Evolutionary conservation across 2,888 invertebrate species (phyloP).

Genomic region (Steromphala cineraria): DNA sequence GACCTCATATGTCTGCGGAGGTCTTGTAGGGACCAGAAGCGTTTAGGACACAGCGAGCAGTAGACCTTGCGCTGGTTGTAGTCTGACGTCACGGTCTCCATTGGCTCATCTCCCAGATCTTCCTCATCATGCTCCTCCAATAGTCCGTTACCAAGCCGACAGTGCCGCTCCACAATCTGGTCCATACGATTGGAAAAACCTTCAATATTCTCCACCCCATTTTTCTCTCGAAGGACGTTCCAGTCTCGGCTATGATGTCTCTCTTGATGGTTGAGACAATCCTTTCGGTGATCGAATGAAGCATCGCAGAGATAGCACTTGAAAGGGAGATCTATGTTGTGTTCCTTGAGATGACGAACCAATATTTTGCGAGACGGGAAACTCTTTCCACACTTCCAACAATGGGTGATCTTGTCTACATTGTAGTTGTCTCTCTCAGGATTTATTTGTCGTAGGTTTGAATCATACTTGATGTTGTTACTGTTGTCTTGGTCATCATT

Average conservation of each 20-base stretch:
- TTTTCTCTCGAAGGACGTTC: conserved; percentile 82
- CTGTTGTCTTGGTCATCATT: conserved; percentile 35
- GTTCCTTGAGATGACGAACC: conserved; percentile 72
- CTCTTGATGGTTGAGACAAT: conserved; percentile 88
- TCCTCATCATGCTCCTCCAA: neutral
- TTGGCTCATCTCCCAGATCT: conserved; percentile 44
- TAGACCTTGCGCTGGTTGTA: conserved; percentile 71
- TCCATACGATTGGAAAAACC: conserved; percentile 68
- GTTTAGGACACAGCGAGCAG: conserved; percentile 91
- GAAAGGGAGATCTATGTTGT: conserved; percentile 79
- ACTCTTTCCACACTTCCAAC: conserved; percentile 69
- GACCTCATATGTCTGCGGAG: conserved; percentile 94
- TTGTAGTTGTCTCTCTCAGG: conserved; percentile 72
- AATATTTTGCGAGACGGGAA: conserved; percentile 67
- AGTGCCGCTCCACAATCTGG: conserved; percentile 61
- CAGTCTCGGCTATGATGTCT: conserved; percentile 86
- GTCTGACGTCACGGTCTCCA: conserved; percentile 57
- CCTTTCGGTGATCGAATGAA: conserved; percentile 86
- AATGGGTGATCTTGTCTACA: conserved; percentile 70
- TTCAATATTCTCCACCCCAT: conserved; percentile 65
- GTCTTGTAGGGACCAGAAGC: conserved; percentile 97
- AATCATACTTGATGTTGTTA: conserved; percentile 35
- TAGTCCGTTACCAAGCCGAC: conserved; percentile 40
- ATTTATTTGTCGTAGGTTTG: conserved; percentile 58
- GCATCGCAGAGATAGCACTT: conserved; percentile 95